phyloP scores from a whole-genome alignment of 92 coral and sea anemone genomes.

The Phymanthus crucifer region DNA sequence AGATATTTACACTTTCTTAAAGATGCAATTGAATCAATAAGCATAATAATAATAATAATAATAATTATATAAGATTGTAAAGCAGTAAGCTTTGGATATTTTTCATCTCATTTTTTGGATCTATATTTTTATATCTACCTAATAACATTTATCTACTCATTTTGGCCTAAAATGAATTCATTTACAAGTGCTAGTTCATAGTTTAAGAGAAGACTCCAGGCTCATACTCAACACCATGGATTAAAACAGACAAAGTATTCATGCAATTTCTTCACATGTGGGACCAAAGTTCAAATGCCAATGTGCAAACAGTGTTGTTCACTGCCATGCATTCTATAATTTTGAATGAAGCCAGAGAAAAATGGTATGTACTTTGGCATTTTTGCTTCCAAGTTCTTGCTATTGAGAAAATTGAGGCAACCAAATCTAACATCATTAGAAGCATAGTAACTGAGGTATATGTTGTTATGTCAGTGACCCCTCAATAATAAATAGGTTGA shows the following conservation, averaged over 20 bases:
- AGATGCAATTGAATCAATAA: background rate
- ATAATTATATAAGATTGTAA: background rate
- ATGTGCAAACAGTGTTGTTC: no score
- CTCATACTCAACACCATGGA: background rate
- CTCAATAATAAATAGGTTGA: no score
- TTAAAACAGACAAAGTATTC: background rate
- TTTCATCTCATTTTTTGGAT: background rate
- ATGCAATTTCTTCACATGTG: no score
- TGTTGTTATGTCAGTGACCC: no score
- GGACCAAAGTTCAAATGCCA: no score
- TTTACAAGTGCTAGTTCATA: background rate
- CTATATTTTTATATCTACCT: conserved; percentile 11
- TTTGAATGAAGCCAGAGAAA: no score
- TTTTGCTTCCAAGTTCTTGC: no score
- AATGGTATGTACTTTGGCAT: no score
- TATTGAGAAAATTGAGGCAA: no score
- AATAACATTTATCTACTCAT: background rate
- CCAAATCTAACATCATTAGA: no score
- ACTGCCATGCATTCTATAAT: no score
- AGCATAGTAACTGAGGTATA: no score
- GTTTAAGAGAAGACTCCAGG: background rate
- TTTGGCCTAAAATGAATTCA: background rate
- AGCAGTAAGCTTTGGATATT: background rate
- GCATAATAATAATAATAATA: background rate
- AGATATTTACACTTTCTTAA: background rate